phyloP scores from a whole-genome alignment of 2,888 invertebrate genomes.

The Meganola albula region DNA sequence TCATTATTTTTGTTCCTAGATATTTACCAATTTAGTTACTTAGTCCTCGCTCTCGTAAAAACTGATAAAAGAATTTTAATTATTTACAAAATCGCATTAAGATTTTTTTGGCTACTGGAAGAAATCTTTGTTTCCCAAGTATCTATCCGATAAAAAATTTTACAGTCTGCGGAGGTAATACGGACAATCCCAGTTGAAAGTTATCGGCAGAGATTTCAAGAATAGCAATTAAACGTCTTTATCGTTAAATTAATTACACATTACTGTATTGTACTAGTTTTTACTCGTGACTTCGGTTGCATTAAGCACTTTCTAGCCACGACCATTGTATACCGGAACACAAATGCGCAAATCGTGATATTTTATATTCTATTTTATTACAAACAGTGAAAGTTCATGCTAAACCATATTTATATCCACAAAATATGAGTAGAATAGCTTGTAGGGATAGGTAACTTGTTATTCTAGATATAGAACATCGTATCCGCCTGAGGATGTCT shows the following conservation, averaged over 20 bases:
- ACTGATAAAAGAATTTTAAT: no score
- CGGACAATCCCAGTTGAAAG: conserved; percentile 25
- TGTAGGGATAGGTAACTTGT: no score
- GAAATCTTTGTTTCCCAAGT: no score
- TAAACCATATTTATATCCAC: conserved; percentile 26
- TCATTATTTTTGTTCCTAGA: no score
- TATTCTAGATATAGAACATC: no score
- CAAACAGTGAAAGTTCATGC: conserved; percentile 29
- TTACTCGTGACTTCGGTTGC: conserved; percentile 30
- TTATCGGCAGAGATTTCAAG: conserved; percentile 16
- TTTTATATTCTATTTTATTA: conserved; percentile 30
- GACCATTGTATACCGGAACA: conserved; percentile 27
- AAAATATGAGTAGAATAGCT: conserved; percentile 9
- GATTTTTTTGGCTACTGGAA: no score
- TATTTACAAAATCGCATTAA: no score
- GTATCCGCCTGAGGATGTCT: no score
- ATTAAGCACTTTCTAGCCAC: conserved; percentile 29
- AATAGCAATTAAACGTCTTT: conserved; percentile 22
- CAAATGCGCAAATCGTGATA: conserved; percentile 30
- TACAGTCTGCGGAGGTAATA: no score
- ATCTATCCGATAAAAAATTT: no score
- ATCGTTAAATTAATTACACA: conserved; percentile 27
- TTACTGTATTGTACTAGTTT: conserved; percentile 26
- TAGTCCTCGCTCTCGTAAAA: no score
- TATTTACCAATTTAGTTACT: no score